Base-by-base conservation (phyloP, 2,888 invertebrate species). In the Eupithecia centaureata region DNA sequence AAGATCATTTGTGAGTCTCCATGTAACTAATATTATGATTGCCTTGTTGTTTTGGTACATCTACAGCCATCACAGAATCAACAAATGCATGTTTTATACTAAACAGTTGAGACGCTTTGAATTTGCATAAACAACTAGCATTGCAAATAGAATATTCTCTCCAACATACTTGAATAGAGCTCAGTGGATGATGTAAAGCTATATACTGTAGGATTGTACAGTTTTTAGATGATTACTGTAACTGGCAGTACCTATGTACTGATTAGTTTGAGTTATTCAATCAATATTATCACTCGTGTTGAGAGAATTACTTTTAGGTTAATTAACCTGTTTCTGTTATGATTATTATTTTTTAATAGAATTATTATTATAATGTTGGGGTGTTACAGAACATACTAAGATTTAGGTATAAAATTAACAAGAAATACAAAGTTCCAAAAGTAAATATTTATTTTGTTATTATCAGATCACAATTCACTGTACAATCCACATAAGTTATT, bases 201-300 rank as follows among this genome's bases (percentile, higher is more conserved):
- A 54, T 10, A 42, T 13, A 42, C 71, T 69, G 67, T 73, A 76
- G 72, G 77, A 76, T 81, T 82, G 81, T 81, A 78, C 79, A 78
- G 79, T 77, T 72, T 15, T 25, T 38, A 64, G 30, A 51, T 25
- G 61, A 22, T 47, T 22, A 47, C 47, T 47, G 47, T 47, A 47
- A 47, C 22, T 35, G 54, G 47, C 32, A 59, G 58, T 61, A 64
- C 57, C 60, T 38, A 25, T 63, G 57, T 57, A 68, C 60, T 63
- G 42, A 28, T 59, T 35, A 63, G 54, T 42, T 60, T 54, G 30
- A 62, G 25, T 38, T 51, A 58, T 62, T 52, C n/a, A 62, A 56
- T 52, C 52, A 52, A 52, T 52, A 27, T 27, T 52, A 27, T 27
- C 15, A 52, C 27, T 52, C 27, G 25, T 27, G 52, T 52, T 52